A percentile compares a stretch with the other conserved stretches of the same genome.
These are phyloP conservation scores for Punctoribates punctum DNA, from an alignment of 2,888 invertebrate genomes.

Conservation along the genomic window DNA sequence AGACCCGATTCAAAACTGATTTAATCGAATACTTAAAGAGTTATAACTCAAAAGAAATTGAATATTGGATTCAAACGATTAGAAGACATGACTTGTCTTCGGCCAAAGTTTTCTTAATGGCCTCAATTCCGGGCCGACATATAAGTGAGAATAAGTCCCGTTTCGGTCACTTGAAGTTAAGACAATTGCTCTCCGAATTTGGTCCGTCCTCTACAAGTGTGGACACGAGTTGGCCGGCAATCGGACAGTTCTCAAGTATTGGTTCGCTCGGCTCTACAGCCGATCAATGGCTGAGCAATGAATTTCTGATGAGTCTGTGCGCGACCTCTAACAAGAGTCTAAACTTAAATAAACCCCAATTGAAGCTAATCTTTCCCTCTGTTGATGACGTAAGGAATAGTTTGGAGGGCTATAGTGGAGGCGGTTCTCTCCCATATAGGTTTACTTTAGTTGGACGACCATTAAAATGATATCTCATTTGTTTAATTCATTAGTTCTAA, in stretches of 20 bases:
- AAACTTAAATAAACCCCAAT: constrained; percentile 30
- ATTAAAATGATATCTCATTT: neutral
- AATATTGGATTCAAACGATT: constrained; percentile 70
- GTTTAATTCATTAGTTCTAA: constrained; percentile 5
- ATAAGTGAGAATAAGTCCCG: constrained; percentile 58
- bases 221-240: constrained; percentile 64
- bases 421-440: constrained; percentile 82
- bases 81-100: constrained; percentile 74
- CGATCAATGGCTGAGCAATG: constrained; percentile 51
- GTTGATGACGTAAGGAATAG: constrained; percentile 78
- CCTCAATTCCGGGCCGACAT: constrained; percentile 79
- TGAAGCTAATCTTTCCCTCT: constrained; percentile 65
- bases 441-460: too few species aligned
- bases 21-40: constrained; percentile 70
- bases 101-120: constrained; percentile 78
- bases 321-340: constrained; percentile 27
- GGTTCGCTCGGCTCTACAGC: constrained; percentile 70
- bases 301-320: constrained; percentile 48
- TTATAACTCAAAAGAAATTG: constrained; percentile 66
- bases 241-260: constrained; percentile 86
- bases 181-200: constrained; percentile 50
- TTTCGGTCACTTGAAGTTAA: constrained; percentile 64
- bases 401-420: constrained; percentile 77
- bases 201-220: constrained; percentile 57
- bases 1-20: constrained; percentile 74